phyloP scores from a whole-genome alignment of 2,888 invertebrate genomes.

The Piscicola geometra region DNA sequence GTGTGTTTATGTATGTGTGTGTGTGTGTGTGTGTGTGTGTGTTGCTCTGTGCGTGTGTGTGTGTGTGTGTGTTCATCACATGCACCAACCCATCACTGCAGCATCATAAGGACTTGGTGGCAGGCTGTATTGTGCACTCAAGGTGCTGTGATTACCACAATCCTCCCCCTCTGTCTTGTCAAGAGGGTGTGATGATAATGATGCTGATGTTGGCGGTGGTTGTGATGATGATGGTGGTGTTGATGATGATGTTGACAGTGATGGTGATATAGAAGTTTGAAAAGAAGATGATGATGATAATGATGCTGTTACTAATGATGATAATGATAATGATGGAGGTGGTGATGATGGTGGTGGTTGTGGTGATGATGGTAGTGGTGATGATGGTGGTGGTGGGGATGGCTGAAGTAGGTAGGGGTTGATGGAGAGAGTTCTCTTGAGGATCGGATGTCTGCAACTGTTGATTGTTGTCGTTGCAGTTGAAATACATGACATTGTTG shows the following conservation, averaged over 20 bases:
- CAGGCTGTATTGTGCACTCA: too few species aligned
- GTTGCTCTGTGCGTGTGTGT: neutral
- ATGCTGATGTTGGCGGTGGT: neutral
- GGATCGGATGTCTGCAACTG: neutral
- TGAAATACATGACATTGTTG: too few species aligned
- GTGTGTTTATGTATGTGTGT: neutral
- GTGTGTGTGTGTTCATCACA: too few species aligned
- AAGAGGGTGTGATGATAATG: too few species aligned
- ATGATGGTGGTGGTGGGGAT: neutral
- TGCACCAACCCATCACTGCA: too few species aligned
- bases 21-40: neutral
- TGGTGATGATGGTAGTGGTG: neutral
- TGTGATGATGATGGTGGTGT: neutral
- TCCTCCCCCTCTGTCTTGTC: too few species aligned
- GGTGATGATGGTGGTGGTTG: too few species aligned
- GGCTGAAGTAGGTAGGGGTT: neutral
- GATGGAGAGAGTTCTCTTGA: slow-evolving; percentile 19
- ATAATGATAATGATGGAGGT: too few species aligned
- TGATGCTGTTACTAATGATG: too few species aligned
- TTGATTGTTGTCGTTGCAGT: too few species aligned
- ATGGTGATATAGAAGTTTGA: neutral
- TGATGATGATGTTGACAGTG: neutral
- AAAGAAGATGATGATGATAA: neutral
- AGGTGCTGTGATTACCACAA: too few species aligned
- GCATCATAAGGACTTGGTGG: neutral